A percentile compares a stretch with the other conserved stretches of the same genome.
These are phyloP conservation scores for Sciurus vulgaris DNA, from an alignment of 2,797 vertebrate species.

Conservation along the genomic window DNA sequence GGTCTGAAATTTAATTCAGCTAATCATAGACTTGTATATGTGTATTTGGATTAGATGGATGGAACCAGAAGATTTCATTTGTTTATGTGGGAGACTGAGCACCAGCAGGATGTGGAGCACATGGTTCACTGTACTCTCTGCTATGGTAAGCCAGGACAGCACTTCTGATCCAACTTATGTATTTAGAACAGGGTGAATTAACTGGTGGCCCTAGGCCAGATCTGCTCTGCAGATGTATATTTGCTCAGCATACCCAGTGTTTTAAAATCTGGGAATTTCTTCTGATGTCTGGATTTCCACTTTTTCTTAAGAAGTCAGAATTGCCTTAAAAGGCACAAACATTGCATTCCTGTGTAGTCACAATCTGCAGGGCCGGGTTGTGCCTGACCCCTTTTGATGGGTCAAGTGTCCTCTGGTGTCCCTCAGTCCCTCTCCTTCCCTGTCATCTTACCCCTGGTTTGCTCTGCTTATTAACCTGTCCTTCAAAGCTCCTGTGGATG, in stretches of 20 bases:
- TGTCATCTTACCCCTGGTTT: background rate
- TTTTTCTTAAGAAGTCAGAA: slow-evolving; percentile 66
- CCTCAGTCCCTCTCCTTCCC: background rate
- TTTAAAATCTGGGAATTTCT: background rate
- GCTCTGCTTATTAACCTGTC: background rate
- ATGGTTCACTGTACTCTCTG: slow-evolving; percentile 90
- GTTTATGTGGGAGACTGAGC: slow-evolving; percentile 85
- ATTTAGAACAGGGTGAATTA: background rate
- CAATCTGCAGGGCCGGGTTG: background rate
- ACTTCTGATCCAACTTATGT: background rate
- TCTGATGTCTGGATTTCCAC: background rate
- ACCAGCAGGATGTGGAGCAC: slow-evolving; percentile 81
- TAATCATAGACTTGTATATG: background rate
- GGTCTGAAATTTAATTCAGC: background rate
- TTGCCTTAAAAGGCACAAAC: background rate
- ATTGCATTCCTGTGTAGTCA: slow-evolving; percentile 19
- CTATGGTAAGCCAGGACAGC: slow-evolving; percentile 88
- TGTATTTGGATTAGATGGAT: slow-evolving; percentile 88
- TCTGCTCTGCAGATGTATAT: background rate
- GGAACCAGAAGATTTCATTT: slow-evolving; percentile 88
- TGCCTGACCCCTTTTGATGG: background rate
- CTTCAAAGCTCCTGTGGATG: background rate
- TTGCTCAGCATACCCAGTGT: background rate
- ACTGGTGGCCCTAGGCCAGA: background rate
- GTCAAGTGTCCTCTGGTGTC: background rate